Base-by-base conservation (phyloP, 1,140 invertebrate species). In the Riptortus pedestris region DNA sequence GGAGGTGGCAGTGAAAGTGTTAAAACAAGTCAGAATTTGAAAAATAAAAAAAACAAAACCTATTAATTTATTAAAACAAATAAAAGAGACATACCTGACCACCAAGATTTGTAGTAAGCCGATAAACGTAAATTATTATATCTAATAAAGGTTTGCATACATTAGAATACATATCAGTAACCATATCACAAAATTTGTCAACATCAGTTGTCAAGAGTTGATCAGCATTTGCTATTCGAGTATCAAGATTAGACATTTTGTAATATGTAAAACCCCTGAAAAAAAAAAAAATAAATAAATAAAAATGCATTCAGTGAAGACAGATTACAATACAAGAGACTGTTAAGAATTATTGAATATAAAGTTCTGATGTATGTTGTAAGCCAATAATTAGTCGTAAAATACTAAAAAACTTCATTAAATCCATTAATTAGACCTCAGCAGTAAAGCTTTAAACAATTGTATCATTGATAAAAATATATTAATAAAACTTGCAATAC, bases 81-180 rank as follows among this genome's bases (percentile, higher is more conserved):
- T 20, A 2, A 9, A 55, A 55, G 16, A 7, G 12, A 55, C 76
- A 79, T 73, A 87, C 87, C 74, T 83, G 75, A 45, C 80, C 81
- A 59, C 95, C 94, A 69, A 98, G 78, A 61, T 85, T 85, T 12
- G 85, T 82, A 0, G 93, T 91, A 33, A 98, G 77, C 71, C 88
- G 85, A 70, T 94, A 90, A 14, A 97, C 85, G 74, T 98, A 98
- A 67, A 98, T 88, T 43, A 87, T 78, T 47, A 98, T 96, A 75
- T 98, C 96, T 64, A 98, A 74, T 4, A 96, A 72, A 0, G 96
- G 96, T 78, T 99, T 99, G 68, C 91, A 91, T n/a, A 98, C 83
- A 76, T 98, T 97, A 52, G 93, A 95, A 76, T 99, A 99, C 1
- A 98, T 77, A 72, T 98, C 92, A 11, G 93, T 90, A 62, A 96